Evolutionary conservation across 2,797 vertebrate genomes (phyloP).

Genomic region (Podarcis siculus): DNA sequence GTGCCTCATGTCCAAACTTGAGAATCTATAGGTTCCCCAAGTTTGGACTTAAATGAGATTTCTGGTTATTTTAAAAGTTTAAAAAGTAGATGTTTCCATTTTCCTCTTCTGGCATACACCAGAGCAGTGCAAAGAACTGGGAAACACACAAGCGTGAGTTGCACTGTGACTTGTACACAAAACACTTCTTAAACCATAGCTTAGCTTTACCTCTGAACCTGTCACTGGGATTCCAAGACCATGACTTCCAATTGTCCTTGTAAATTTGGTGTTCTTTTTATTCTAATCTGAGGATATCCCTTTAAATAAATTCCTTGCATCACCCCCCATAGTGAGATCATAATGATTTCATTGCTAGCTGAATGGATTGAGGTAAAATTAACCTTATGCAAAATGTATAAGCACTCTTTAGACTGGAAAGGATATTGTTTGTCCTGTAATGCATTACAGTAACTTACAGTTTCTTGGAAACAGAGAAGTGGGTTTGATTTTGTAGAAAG

Average conservation of each 20-base stretch:
- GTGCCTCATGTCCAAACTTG: not conserved
- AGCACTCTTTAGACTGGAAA: not conserved
- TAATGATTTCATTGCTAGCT: not conserved
- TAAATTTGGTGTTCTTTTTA: not conserved
- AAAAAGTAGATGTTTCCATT: not conserved
- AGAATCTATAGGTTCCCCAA: not conserved
- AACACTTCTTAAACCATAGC: not conserved
- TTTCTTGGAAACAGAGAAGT: slow-evolving; percentile 17
- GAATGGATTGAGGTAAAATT: not conserved
- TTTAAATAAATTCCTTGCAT: not conserved
- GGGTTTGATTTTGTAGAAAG: not conserved
- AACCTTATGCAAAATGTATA: not conserved
- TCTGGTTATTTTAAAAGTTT: not conserved
- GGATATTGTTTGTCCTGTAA: not conserved
- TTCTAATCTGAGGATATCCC: not conserved
- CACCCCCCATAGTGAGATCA: too few species aligned
- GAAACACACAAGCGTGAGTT: not conserved
- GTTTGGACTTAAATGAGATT: not conserved
- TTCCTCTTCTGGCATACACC: not conserved
- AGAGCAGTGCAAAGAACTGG: not conserved
- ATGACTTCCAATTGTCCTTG: not conserved
- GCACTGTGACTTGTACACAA: not conserved
- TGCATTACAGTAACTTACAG: not conserved
- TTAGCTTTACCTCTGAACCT: not conserved
- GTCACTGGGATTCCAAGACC: not conserved